A percentile compares a stretch with the other conserved stretches of the same genome.
phyloP scores from a whole-genome alignment of 64 coral and sea anemone species.

The Montipora sp. region DNA sequence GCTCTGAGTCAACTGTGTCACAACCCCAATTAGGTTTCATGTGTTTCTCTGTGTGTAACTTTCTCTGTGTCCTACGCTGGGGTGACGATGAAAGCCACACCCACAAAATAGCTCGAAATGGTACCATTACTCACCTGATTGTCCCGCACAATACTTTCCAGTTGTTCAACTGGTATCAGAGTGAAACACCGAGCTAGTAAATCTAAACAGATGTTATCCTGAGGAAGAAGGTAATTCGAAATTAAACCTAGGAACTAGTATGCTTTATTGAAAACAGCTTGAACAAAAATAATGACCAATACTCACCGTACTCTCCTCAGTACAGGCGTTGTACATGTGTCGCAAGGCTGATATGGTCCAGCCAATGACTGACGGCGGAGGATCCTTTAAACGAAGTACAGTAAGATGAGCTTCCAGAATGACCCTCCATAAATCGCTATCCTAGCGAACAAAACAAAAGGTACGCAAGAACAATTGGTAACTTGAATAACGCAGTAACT shows the following conservation, averaged over 20 bases:
- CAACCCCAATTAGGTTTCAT: no score
- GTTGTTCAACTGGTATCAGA: constrained; percentile 7
- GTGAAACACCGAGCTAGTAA: constrained; percentile 36
- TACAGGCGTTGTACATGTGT: constrained; percentile 27
- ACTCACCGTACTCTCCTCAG: neutral
- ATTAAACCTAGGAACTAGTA: neutral
- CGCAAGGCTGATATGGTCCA: constrained; percentile 44
- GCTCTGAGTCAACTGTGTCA: no score
- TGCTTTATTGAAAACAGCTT: neutral
- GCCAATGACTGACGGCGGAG: constrained; percentile 57
- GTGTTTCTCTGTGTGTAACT: no score
- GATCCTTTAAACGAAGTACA: constrained; percentile 63
- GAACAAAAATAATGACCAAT: neutral
- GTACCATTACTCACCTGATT: neutral
- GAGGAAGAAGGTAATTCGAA: neutral
- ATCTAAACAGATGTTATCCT: constrained; percentile 10
- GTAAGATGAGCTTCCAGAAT: constrained; percentile 59
- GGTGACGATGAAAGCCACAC: neutral
- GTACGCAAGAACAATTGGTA: no score
- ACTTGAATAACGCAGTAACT: no score
- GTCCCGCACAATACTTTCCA: neutral
- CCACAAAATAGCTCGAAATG: neutral
- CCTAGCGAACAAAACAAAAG: neutral
- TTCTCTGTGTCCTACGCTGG: no score
- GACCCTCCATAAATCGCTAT: neutral